Percentiles rank a stretch among this genome's conserved stretches.
Evolutionary conservation across 2,797 vertebrate species (phyloP).

Genomic region (Spatula clypeata): DNA sequence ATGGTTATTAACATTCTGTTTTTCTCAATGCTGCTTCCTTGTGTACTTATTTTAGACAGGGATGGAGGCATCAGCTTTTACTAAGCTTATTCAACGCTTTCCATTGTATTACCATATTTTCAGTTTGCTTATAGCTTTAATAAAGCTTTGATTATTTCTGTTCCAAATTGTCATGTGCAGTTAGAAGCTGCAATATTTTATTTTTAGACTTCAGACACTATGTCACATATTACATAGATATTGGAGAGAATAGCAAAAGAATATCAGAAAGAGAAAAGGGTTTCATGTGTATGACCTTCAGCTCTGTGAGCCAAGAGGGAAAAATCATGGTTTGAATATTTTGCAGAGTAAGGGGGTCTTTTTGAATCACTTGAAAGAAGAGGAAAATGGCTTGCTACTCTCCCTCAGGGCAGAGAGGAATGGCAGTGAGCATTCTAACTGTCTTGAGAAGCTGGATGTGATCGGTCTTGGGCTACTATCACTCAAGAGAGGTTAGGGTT

Average conservation of each 20-base stretch:
- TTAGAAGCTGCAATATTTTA: conserved; percentile 14
- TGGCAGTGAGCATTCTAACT: not conserved
- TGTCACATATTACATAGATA: not conserved
- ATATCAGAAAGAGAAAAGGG: not conserved
- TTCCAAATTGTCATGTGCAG: not conserved
- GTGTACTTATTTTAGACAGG: conserved; percentile 21
- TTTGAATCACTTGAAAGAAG: not conserved
- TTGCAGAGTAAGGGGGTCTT: not conserved
- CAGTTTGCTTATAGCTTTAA: conserved; percentile 10
- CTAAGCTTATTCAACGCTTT: conserved; percentile 46
- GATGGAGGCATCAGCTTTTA: conserved; percentile 35
- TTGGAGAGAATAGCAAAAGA: not conserved
- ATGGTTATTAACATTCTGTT: conserved; percentile 45
- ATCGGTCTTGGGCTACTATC: not conserved
- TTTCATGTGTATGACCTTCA: not conserved
- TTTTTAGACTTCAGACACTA: not conserved
- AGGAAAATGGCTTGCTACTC: not conserved
- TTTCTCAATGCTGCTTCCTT: conserved; percentile 9
- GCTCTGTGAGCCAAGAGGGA: not conserved
- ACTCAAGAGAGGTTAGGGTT: not conserved
- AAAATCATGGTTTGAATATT: not conserved
- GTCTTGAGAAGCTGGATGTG: not conserved
- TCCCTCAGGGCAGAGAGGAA: not conserved
- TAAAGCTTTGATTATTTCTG: conserved; percentile 51
- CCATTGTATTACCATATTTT: not conserved